Evolutionary conservation across 1,140 invertebrate species (phyloP), one percentile per base, ranked within the genome.

Genomic region (Leptoteleia sp.): DNA sequence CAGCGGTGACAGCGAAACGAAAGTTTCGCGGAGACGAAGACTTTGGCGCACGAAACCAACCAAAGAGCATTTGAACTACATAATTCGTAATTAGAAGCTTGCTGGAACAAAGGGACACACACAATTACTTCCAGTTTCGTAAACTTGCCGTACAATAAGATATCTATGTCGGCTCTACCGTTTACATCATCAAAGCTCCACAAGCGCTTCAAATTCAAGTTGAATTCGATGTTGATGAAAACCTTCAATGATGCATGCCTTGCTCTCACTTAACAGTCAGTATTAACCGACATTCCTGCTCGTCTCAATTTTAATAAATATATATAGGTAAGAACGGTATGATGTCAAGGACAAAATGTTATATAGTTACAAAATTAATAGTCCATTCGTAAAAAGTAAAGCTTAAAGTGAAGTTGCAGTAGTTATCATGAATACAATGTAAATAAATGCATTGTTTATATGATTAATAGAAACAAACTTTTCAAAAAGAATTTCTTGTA

Each of bases 41-140:
- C 67, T 67, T 67, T 67, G 50, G 59, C 45, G 45, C 47, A 43
- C 50, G 33, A 65, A 42, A 40, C 33, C 62, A 12, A 29, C 76
- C 68, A 52, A 54, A 73, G 73, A 79, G 61, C 68, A 59, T 73
- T 68, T 67, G 25, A 67, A 73, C 62, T 72, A 52, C 19, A 68
- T 68, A 73, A 79, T 68, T 68, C 57, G 76, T 73, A 79, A 79
- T 73, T 78, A 72, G 68, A 72, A 78, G 62, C 62, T 78, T 38
- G 38, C 38, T 29, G 27, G 54, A 57, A 73, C 76, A 79, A 79
- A 79, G 62, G 68, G 62, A 73, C 68, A 67, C 43, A 67, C 43
- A 65, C 62, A 73, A 79, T 79, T 77, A 77, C 43, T 71, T 62
- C 48, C 55, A 78, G 62, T 78, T 78, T 78, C 54, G 76, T 70